phyloP scores from a whole-genome alignment of 2,797 vertebrate species.

The Squalus acanthias region DNA sequence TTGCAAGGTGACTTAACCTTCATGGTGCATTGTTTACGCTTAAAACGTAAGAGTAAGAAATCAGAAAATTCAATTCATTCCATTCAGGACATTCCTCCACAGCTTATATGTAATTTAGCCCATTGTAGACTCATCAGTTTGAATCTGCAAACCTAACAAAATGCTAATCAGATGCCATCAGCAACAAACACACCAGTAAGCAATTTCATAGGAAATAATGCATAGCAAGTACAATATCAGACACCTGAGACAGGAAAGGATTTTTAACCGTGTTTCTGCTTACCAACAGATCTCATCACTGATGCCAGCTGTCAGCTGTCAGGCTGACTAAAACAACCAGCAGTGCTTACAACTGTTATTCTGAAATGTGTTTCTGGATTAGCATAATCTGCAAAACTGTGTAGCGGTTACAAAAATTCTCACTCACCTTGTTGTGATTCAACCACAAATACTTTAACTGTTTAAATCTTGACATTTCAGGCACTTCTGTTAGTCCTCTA shows the following conservation, averaged over 20 bases:
- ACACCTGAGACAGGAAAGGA: no score
- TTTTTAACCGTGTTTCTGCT: not conserved
- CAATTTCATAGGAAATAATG: not conserved
- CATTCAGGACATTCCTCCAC: not conserved
- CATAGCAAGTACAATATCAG: not conserved
- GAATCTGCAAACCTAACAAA: not conserved
- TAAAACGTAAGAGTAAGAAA: not conserved
- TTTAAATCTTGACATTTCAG: slow-evolving; percentile 62
- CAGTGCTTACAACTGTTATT: not conserved
- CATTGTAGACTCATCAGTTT: not conserved
- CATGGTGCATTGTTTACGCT: not conserved
- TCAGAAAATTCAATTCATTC: not conserved
- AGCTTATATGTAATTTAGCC: not conserved
- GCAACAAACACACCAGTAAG: no score
- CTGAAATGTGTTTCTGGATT: not conserved
- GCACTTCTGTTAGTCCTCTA: slow-evolving; percentile 60
- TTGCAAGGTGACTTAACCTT: not conserved
- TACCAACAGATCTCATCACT: not conserved
- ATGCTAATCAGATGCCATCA: not conserved
- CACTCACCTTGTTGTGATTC: slow-evolving; percentile 67
- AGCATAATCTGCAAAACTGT: not conserved
- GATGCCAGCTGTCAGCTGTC: not conserved
- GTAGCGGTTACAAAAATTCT: not conserved
- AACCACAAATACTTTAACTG: slow-evolving; percentile 67
- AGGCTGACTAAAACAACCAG: not conserved